Evolutionary conservation across 2,113 vertebrate genomes (phyloP), one percentile per base, ranked within the genome.

Genomic region (Felis chaus): DNA sequence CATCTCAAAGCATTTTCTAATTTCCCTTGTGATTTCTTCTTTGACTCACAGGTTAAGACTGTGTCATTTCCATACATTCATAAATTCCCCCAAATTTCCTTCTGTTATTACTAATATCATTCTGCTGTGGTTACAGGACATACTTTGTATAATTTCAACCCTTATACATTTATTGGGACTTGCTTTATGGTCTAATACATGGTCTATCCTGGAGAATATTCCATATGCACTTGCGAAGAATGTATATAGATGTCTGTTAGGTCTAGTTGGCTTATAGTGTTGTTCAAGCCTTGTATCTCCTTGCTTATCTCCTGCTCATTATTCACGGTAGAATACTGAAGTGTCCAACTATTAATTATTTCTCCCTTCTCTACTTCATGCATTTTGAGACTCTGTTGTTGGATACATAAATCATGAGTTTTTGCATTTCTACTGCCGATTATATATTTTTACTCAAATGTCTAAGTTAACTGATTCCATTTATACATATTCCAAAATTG

Each of bases 401-500:
- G 41, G 41, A 53, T 27, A 3, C 27, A 85, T n/a, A 53, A 68
- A 66, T 76, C 36, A 78, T n/a, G 39, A 11, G 7, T 15, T 81
- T 94, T 94, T 93, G 27, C 36, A 95, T 80, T 93, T 96, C 36
- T 81, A 91, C 55, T 55, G 45, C 33, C 41, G 71, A 78, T 48
- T 63, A 94, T 19, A 33, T 13, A 63, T 63, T 94, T 96, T 96
- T 65, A 88, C 71, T 48, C 63, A 96, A 76, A 65, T 82, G 27
- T 74, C 33, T 84, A 29, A 91, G n/a, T 91, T 93, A 96, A 76
- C 79, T 80, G 23, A 73, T 66, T 93, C 18, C 82, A 93, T 50
- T 89, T 93, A 71, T 25, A 92, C 29, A 39, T 66, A 95, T 81
- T 97, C 79, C 53, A 91, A 96, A 94, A 96, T 11, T 91, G 39